Conservation (phyloP, 2,888 invertebrate species). For the Amphipyra tragopoginis region DNA sequence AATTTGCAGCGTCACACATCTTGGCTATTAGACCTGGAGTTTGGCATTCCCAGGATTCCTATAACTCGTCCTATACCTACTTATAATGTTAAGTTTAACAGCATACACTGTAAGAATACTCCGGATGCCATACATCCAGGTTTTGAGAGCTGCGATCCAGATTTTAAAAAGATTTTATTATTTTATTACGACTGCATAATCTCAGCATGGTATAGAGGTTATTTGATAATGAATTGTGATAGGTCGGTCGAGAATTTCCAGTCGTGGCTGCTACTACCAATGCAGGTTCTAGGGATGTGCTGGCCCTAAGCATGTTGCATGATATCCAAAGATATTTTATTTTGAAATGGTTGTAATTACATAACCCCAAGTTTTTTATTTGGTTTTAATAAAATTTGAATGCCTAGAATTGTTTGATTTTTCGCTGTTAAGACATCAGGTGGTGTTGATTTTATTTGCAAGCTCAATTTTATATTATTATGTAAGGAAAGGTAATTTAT, state of each 20-base stretch:
- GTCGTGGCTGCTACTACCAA: slow-evolving; percentile 73
- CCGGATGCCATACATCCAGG: slow-evolving; percentile 77
- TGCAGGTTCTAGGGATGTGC: slow-evolving; percentile 78
- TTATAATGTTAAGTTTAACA: slow-evolving; percentile 75
- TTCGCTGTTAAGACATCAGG: background rate
- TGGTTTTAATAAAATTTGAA: slow-evolving; percentile 35
- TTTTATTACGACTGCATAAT: slow-evolving; percentile 78
- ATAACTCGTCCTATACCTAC: slow-evolving; percentile 70
- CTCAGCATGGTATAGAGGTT: slow-evolving; percentile 78
- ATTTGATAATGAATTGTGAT: slow-evolving; percentile 66
- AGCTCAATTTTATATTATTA: background rate
- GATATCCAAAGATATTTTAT: slow-evolving; percentile 13
- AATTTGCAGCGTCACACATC: slow-evolving; percentile 63
- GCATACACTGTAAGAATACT: slow-evolving; percentile 74
- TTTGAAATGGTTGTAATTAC: background rate
- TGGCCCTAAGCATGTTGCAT: slow-evolving; percentile 71
- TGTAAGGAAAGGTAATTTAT: background rate
- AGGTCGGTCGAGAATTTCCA: slow-evolving; percentile 79
- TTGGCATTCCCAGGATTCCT: slow-evolving; percentile 71
- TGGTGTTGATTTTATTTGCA: background rate
- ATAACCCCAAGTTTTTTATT: slow-evolving; percentile 3
- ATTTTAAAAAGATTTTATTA: slow-evolving; percentile 70
- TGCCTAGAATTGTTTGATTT: slow-evolving; percentile 4
- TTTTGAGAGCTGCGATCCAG: slow-evolving; percentile 73
- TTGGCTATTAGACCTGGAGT: slow-evolving; percentile 81